These are phyloP conservation scores for Eupithecia subumbrata DNA, from an alignment of 2,888 invertebrate species.

Conservation along the genomic window DNA sequence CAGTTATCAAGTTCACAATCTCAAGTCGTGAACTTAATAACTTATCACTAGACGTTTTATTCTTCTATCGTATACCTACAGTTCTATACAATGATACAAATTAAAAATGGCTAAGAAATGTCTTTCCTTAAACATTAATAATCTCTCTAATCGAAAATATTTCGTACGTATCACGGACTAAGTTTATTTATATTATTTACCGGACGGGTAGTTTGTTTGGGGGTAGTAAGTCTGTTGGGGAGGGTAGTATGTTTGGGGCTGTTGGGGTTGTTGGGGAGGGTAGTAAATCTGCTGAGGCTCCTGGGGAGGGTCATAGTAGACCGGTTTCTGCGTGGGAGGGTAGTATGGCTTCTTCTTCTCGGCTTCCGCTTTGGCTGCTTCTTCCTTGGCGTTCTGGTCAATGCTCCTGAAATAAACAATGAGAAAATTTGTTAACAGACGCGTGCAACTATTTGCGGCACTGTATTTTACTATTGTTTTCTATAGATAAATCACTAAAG, in stretches of 20 bases:
- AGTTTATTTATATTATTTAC: conserved; percentile 42
- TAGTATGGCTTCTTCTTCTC: conserved; percentile 58
- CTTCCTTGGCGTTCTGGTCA: conserved; percentile 67
- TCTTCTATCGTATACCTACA: conserved; percentile 51
- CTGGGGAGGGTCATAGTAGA: conserved; percentile 41
- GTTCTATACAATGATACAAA: conserved; percentile 37
- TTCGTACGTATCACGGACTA: conserved; percentile 41
- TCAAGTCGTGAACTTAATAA: conserved; percentile 71
- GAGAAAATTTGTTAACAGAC: neutral
- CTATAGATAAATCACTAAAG: neutral
- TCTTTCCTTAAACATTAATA: conserved; percentile 36
- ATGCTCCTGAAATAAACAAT: conserved; percentile 55
- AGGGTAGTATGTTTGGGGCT: conserved; percentile 12
- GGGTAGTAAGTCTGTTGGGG: conserved; percentile 42
- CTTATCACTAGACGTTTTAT: conserved; percentile 58
- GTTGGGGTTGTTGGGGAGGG: conserved; percentile 42
- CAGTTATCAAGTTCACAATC: conserved; percentile 77
- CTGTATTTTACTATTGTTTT: neutral
- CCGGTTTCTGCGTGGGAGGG: conserved; percentile 26
- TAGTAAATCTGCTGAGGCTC: conserved; percentile 43
- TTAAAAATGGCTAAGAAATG: conserved; percentile 41
- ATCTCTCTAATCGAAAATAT: conserved; percentile 41
- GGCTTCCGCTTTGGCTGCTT: conserved; percentile 49
- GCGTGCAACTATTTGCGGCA: neutral
- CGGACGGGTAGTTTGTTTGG: conserved; percentile 35